phyloP scores from a whole-genome alignment of 1,140 invertebrate species.

The Micrasema longulum region DNA sequence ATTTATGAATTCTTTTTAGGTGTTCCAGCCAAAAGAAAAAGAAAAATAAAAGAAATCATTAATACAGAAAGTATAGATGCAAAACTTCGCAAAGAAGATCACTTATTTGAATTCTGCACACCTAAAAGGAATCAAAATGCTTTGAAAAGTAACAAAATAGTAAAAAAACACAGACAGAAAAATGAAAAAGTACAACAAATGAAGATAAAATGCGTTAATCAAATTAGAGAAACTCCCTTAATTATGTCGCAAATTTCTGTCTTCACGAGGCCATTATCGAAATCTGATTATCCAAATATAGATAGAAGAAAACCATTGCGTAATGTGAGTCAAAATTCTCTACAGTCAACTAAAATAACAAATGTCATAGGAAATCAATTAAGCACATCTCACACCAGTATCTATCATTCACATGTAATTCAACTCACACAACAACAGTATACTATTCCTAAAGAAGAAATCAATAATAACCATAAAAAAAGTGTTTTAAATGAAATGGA shows the following conservation, averaged over 20 bases:
- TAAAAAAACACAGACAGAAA: background rate
- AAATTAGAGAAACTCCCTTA: constrained; percentile 18
- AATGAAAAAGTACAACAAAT: constrained; percentile 6
- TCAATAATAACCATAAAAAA: background rate
- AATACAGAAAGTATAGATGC: background rate
- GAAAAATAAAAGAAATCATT: background rate
- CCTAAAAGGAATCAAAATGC: constrained; percentile 1
- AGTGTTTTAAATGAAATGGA: background rate
- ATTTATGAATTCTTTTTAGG: constrained; percentile 19
- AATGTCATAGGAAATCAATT: background rate
- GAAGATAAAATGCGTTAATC: background rate
- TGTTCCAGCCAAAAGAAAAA: constrained; percentile 28
- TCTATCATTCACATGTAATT: constrained; percentile 2
- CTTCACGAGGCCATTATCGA: background rate
- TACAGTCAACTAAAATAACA: background rate
- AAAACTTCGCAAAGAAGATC: constrained; percentile 1
- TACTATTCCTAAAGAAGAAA: too few species aligned
- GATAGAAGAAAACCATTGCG: too few species aligned
- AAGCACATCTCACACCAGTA: constrained; percentile 19
- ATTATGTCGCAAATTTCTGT: background rate
- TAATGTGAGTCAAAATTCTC: background rate
- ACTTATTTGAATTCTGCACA: background rate
- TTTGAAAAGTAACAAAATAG: constrained; percentile 19
- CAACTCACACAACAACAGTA: background rate
- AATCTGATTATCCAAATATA: background rate